Conservation (phyloP, 2,888 invertebrate genomes). For the Creontiades dilutus region DNA sequence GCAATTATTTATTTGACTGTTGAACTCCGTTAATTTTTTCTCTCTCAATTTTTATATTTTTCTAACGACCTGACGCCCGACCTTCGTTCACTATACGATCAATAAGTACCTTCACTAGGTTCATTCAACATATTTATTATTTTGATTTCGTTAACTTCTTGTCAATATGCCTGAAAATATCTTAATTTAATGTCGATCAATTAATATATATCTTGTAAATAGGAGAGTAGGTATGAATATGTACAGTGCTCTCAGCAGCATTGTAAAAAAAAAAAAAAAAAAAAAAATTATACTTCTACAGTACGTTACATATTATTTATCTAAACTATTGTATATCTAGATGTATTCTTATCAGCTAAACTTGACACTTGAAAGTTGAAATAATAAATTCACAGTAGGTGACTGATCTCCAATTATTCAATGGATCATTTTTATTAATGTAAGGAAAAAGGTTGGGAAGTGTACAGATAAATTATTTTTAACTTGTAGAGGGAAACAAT, state of each 20-base stretch:
- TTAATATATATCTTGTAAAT: constrained; percentile 35
- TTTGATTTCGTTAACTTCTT: neutral
- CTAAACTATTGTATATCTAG: constrained; percentile 26
- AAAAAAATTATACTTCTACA: neutral
- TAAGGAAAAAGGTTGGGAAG: constrained; percentile 50
- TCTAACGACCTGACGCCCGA: neutral
- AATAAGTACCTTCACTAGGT: too few species aligned
- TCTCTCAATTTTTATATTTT: neutral
- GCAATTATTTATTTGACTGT: neutral
- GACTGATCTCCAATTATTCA: constrained; percentile 55
- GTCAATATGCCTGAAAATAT: neutral
- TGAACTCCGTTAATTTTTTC: neutral
- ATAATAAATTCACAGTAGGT: constrained; percentile 41
- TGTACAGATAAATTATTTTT: constrained; percentile 68
- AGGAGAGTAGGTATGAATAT: neutral
- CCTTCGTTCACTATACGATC: too few species aligned
- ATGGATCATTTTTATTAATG: constrained; percentile 47
- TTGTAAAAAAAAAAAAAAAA: neutral
- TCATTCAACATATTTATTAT: too few species aligned
- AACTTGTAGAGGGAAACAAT: constrained; percentile 58
- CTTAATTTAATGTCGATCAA: neutral
- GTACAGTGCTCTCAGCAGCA: neutral
- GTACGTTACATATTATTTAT: constrained; percentile 33
- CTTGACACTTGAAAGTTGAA: constrained; percentile 47
- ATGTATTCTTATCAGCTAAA: constrained; percentile 35